A percentile compares a stretch with the other conserved stretches of the same genome.
Conservation (phyloP, 2,888 invertebrate species). For the Trachelus stipa region DNA sequence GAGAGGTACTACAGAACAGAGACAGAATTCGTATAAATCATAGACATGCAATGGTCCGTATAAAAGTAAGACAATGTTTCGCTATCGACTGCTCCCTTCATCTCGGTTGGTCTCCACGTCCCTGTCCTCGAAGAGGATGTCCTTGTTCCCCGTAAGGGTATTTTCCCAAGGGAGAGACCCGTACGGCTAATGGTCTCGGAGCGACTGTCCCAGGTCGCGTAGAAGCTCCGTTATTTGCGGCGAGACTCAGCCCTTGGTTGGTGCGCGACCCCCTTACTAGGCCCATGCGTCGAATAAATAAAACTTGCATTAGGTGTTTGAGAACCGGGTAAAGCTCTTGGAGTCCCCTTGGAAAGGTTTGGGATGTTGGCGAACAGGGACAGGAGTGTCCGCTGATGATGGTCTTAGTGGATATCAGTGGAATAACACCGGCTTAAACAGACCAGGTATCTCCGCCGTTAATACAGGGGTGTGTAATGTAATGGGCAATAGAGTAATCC, state of each 20-base stretch:
- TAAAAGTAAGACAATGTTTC: not conserved
- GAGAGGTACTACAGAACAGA: not conserved
- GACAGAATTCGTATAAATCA: not conserved
- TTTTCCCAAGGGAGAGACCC: constrained; percentile 30
- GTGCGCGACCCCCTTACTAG: constrained; percentile 32
- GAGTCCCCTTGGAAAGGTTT: not conserved
- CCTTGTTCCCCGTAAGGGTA: constrained; percentile 26
- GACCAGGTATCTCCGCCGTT: not conserved
- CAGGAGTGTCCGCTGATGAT: not conserved
- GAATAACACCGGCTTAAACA: not conserved
- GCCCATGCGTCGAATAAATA: constrained; percentile 41
- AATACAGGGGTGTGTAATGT: not conserved
- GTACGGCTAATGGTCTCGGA: constrained; percentile 39
- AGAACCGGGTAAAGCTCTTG: not conserved
- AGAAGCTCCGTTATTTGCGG: constrained; percentile 40
- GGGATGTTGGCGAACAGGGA: not conserved
- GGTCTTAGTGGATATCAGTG: not conserved
- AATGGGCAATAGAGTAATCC: not conserved
- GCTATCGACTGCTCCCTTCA: not conserved
- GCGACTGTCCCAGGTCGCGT: constrained; percentile 35
- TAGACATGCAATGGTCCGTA: not conserved
- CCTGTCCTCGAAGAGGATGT: not conserved
- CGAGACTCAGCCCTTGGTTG: constrained; percentile 27
- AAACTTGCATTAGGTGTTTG: constrained; percentile 22
- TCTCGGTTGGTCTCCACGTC: not conserved